Evolutionary conservation across 2,888 invertebrate genomes (phyloP).

Genomic region (Invenusta paracnida): DNA sequence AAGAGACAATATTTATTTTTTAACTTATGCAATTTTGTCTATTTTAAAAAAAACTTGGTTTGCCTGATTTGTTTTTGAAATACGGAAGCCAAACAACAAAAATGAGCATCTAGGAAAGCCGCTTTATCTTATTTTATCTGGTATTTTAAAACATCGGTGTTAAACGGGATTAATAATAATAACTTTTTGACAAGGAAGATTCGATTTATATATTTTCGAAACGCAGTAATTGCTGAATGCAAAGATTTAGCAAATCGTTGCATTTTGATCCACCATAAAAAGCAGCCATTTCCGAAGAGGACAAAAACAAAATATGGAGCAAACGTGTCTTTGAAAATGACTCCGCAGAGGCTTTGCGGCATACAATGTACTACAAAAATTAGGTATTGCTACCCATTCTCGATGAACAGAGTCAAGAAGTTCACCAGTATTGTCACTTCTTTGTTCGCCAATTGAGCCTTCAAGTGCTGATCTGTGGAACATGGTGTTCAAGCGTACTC

Average conservation of each 20-base stretch:
- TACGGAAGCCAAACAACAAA: neutral
- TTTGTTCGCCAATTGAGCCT: too few relatives aligned
- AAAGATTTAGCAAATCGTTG: slow-evolving; percentile 23
- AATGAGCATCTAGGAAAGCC: neutral
- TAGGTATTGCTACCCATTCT: too few relatives aligned
- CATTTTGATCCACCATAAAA: slow-evolving; percentile 1
- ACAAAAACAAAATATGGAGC: slow-evolving; percentile 16
- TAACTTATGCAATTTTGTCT: too few relatives aligned
- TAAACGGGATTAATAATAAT: neutral
- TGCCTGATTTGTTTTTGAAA: neutral
- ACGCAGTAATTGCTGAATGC: neutral
- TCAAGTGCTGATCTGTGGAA: too few relatives aligned
- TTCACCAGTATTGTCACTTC: too few relatives aligned
- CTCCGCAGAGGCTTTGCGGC: neutral
- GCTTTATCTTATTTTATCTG: slow-evolving; percentile 16
- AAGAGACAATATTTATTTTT: too few relatives aligned
- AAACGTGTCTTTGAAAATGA: slow-evolving; percentile 16
- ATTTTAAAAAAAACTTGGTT: too few relatives aligned
- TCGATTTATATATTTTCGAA: neutral
- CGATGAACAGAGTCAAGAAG: too few relatives aligned
- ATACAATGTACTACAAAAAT: slow-evolving; percentile 7
- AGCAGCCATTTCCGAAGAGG: slow-evolving; percentile 9
- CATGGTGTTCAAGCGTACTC: too few relatives aligned
- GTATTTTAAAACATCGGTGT: slow-evolving; percentile 1
- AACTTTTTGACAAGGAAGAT: neutral